phyloP scores from a whole-genome alignment of 1,140 invertebrate genomes.

The Sweltsa coloradensis region DNA sequence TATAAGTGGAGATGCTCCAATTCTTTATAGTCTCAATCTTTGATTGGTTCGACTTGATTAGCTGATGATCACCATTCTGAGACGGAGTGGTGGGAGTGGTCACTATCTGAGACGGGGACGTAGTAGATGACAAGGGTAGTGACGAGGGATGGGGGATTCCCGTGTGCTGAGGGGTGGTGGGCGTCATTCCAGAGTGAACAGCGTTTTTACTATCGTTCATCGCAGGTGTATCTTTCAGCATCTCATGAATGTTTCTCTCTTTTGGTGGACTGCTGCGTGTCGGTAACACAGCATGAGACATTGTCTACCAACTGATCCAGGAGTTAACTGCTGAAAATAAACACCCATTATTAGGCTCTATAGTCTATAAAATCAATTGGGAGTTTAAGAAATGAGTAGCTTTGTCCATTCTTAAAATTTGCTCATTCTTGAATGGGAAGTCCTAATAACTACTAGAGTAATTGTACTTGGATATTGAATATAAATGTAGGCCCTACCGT shows the following conservation, averaged over 20 bases:
- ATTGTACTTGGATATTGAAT: too few species aligned
- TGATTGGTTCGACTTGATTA: slow-evolving; percentile 47
- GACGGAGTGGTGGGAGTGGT: slow-evolving; percentile 32
- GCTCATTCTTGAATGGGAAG: too few species aligned
- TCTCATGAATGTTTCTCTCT: slow-evolving; percentile 74
- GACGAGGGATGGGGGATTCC: slow-evolving; percentile 24
- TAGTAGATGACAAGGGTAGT: slow-evolving; percentile 12
- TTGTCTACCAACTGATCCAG: too few species aligned
- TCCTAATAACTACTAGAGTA: too few species aligned
- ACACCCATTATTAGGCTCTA: too few species aligned
- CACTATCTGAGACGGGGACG: slow-evolving; percentile 30
- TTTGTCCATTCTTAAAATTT: too few species aligned
- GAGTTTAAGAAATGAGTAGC: too few species aligned
- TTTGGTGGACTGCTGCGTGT: slow-evolving; percentile 20
- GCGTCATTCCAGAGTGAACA: slow-evolving; percentile 54
- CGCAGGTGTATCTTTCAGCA: slow-evolving; percentile 71
- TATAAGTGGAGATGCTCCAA: slow-evolving; percentile 95
- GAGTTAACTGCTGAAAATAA: too few species aligned
- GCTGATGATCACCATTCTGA: slow-evolving; percentile 46
- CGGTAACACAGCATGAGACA: slow-evolving; percentile 12
- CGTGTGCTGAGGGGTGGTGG: slow-evolving; percentile 29
- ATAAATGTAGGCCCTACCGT: too few species aligned
- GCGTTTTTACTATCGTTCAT: slow-evolving; percentile 63
- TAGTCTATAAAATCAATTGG: too few species aligned
- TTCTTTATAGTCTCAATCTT: slow-evolving; percentile 84